Evolutionary conservation across 2,888 invertebrate species (phyloP), one percentile per base, ranked within the genome.

Genomic region (Operophtera brumata): DNA sequence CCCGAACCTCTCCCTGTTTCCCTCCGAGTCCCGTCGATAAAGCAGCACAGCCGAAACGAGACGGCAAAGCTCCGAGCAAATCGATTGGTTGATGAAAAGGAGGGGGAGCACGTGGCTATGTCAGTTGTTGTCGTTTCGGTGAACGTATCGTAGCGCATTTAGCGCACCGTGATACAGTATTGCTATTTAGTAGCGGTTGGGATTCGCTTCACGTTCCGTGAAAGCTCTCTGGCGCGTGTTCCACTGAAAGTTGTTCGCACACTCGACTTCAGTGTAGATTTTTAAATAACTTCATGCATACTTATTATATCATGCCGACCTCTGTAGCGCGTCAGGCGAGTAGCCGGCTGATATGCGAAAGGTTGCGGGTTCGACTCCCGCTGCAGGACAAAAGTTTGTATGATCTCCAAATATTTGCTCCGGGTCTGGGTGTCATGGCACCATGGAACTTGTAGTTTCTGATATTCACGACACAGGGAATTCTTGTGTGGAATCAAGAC

Each of bases 91-190:
- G 78, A 65, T 69, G 60, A 70, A 82, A 86, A 81, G 80, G 84
- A 89, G 89, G 83, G 88, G 86, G 82, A 88, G 81, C 89, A 89
- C 89, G 88, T 89, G 88, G 88, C 20, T 20, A 32, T 79, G 77
- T 77, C 69, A 75, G 70, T 20, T 20, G 20, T 20, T 20, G 20
- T 3, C 20, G 20, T 20, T 20, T 20, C 20, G 20, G 20, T 30
- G 30, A 73, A 34, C 14, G 30, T 12, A 10, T 10, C 20, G 34
- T 35, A 35, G n/a, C n/a, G n/a, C n/a, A n/a, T n/a, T n/a, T n/a
- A 11, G 10, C 12, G 25, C 37, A 26, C 25, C 35, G 47, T 47
- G 28, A 36, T 34, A 34, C n/a, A n/a, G n/a, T 9, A 30, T 7
- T 10, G 30, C 7, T 4, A 5, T 7, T 10, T 69, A 74, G 75